Conservation (phyloP, 1,140 invertebrate species). For the Alviniconcha marisindica region DNA sequence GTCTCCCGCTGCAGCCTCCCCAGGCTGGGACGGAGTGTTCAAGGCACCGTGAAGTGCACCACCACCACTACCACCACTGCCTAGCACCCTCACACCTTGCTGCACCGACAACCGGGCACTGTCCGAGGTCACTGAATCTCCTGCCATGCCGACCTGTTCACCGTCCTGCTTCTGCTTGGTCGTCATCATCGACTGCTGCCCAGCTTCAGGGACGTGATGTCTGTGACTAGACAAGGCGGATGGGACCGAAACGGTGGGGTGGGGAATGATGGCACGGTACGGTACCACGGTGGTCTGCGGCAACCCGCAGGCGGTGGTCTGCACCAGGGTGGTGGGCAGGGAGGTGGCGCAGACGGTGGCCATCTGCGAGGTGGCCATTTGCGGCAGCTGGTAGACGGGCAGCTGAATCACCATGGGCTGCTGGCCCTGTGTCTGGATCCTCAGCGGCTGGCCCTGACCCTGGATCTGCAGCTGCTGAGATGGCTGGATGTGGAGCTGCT, state of each 20-base stretch:
- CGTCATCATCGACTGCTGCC: not conserved
- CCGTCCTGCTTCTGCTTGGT: not conserved
- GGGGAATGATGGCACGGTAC: constrained; percentile 31
- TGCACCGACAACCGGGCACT: not conserved
- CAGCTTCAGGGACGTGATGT: not conserved
- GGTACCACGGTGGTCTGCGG: not conserved
- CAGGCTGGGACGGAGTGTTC: constrained; percentile 26
- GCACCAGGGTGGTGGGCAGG: constrained; percentile 17
- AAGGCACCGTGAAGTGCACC: not conserved
- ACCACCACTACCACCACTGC: not conserved
- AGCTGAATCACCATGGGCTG: constrained; percentile 30
- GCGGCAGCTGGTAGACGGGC: constrained; percentile 30
- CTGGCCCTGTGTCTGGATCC: constrained; percentile 40
- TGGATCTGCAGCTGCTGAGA: constrained; percentile 10
- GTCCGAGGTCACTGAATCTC: not conserved
- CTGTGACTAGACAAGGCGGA: constrained; percentile 20
- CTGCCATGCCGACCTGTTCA: not conserved
- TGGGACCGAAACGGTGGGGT: not conserved
- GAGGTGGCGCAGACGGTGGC: constrained; percentile 42
- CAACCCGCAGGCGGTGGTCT: not conserved
- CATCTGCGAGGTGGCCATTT: constrained; percentile 40
- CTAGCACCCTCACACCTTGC: not conserved
- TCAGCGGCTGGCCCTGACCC: constrained; percentile 34
- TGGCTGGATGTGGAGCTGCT: constrained; percentile 42
- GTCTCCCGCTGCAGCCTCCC: not conserved